Percentiles rank a stretch among this genome's conserved stretches.
Conservation (phyloP, 2,888 invertebrate species). For the Chrysodeixis includens region DNA sequence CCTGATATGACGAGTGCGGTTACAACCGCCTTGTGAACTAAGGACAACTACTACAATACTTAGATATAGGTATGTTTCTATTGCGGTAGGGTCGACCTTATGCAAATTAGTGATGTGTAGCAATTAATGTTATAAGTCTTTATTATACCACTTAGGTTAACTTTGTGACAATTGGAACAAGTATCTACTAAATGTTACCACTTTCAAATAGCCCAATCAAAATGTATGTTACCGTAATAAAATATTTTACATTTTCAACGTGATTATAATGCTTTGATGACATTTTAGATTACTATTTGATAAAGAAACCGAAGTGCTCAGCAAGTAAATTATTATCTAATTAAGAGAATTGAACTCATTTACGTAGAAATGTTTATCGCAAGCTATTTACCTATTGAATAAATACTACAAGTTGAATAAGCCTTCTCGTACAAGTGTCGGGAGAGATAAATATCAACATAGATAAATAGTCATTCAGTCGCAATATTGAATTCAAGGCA, state of each 20-base stretch:
- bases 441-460: slow-evolving; percentile 23
- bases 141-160: not conserved
- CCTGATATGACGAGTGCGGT: slow-evolving; percentile 58
- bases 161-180: not conserved
- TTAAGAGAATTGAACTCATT: not conserved
- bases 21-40: slow-evolving; percentile 59
- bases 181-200: too few species aligned
- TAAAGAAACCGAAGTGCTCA: not conserved
- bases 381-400: not conserved
- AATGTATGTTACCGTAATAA: too few species aligned
- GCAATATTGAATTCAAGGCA: slow-evolving; percentile 59
- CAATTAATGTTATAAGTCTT: not conserved
- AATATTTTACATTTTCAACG: too few species aligned
- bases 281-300: not conserved
- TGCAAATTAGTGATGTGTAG: not conserved
- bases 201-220: too few species aligned
- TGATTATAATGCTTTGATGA: not conserved
- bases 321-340: not conserved
- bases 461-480: slow-evolving; percentile 52
- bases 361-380: not conserved
- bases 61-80: not conserved
- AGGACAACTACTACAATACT: slow-evolving; percentile 28
- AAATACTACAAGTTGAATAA: not conserved
- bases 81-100: not conserved
- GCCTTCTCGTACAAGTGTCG: slow-evolving; percentile 6